Base-by-base conservation (phyloP, 2,888 invertebrate species). In the Biston betularia region DNA sequence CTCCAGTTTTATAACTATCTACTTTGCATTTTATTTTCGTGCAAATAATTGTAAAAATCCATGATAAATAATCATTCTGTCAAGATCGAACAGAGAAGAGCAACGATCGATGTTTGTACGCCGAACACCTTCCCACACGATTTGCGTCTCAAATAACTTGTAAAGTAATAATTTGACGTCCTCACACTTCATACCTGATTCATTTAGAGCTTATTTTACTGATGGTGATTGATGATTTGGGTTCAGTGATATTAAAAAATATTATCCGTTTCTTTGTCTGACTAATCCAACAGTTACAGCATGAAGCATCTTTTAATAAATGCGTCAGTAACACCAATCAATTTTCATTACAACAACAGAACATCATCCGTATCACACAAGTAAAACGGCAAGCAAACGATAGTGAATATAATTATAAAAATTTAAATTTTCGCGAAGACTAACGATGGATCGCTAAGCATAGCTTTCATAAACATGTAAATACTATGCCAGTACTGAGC, bases 41-140 rank as follows among this genome's bases (percentile, higher is more conserved):
- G 24, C 24, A 24, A 24, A 2, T 12, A 44, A 12, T 6, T 44
- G 6, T n/a, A n/a, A 44, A 6, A n/a, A 12, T 44, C 0, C n/a
- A n/a, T n/a, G n/a, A 6, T 12, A 5, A n/a, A n/a, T n/a, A 24
- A 48, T 33, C 10, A 1, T 3, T 54, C n/a, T 33, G 0, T 54
- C 42, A 33, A 24, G 24, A 24, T 24, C 24, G 24, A 54, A 58
- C 64, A 76, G 72, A 73, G 69, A 76, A 81, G 48, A 62, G 48
- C 63, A 63, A 56, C n/a, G 63, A 24, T 63, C 63, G 56, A n/a
- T 48, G 8, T 35, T 57, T 6, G 40, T 49, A 2, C 38, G 7
- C 35, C 38, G 10, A 35, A n/a, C 11, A 11, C 65, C 73, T 62
- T 63, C 87, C 88, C 79, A 88, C 89, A 84, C 83, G 68, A 82